Percentiles rank a stretch among this genome's conserved stretches.
Conservation (phyloP, 2,797 vertebrate genomes). For the Pangasius mekongensis region DNA sequence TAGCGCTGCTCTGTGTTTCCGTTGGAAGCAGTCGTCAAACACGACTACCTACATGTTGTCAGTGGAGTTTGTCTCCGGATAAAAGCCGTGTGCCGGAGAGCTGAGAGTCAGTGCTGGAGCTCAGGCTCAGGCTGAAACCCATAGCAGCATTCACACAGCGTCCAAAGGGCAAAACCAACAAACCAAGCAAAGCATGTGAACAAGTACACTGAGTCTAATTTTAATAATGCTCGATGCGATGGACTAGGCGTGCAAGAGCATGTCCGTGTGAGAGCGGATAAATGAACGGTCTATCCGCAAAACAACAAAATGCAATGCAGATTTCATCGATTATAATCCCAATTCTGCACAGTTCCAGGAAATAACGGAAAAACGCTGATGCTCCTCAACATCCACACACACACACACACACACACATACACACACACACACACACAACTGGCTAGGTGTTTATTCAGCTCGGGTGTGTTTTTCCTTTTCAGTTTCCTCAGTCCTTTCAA, state of each 20-base stretch:
- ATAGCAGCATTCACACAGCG: background rate
- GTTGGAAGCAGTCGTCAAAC: background rate
- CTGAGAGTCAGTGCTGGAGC: background rate
- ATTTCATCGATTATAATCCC: background rate
- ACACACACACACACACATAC: background rate
- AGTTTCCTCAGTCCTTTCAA: background rate
- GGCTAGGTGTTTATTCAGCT: slow-evolving; percentile 2
- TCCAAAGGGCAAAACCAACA: background rate
- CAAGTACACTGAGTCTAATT: background rate
- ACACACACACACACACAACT: background rate
- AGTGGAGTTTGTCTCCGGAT: background rate
- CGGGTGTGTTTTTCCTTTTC: background rate
- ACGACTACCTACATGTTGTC: background rate
- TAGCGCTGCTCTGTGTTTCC: slow-evolving; percentile 19
- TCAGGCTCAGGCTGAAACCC: background rate
- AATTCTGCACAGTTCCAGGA: background rate
- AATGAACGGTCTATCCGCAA: too few species aligned
- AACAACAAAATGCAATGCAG: background rate
- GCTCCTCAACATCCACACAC: background rate
- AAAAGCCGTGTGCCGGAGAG: background rate
- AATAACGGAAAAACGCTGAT: background rate
- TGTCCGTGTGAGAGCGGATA: background rate
- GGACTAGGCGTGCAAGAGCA: background rate
- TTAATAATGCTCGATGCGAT: background rate
- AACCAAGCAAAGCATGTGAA: background rate